phyloP scores from a whole-genome alignment of 2,113 vertebrate species.

The Gopherus evgoodei region DNA sequence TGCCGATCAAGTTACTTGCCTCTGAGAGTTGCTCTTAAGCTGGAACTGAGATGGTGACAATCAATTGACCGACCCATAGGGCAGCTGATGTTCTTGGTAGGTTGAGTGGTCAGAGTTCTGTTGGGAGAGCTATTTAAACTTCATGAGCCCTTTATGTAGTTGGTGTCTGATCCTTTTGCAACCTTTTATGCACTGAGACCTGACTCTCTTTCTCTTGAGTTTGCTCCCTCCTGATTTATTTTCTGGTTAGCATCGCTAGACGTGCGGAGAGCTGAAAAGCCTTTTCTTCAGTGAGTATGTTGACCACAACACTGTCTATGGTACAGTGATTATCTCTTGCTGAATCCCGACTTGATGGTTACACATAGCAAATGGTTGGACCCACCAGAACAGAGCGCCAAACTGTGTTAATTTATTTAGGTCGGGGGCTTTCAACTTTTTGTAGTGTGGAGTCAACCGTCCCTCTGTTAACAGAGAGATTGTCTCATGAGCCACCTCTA shows the following conservation, averaged over 20 bases:
- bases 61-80: not conserved
- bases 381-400: not conserved
- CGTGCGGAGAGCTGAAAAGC: not conserved
- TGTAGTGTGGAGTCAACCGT: not conserved
- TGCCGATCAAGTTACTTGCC: not conserved
- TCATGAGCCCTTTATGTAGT: not conserved
- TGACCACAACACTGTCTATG: not conserved
- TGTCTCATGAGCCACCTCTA: not conserved
- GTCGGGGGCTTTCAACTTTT: not conserved
- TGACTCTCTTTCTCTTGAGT: rapidly evolving
- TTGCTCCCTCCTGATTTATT: not conserved
- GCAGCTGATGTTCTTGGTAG: not conserved
- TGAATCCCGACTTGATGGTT: not conserved
- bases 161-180: not conserved
- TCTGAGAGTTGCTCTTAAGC: not conserved
- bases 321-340: not conserved
- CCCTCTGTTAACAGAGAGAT: not conserved
- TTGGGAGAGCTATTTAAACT: not conserved
- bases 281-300: not conserved
- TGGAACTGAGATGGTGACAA: not conserved
- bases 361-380: not conserved
- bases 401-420: not conserved
- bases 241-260: not conserved
- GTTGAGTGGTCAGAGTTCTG: not conserved
- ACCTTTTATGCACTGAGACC: not conserved